Conservation (phyloP, 2,888 invertebrate genomes). For the Sminthurinus aureus region DNA sequence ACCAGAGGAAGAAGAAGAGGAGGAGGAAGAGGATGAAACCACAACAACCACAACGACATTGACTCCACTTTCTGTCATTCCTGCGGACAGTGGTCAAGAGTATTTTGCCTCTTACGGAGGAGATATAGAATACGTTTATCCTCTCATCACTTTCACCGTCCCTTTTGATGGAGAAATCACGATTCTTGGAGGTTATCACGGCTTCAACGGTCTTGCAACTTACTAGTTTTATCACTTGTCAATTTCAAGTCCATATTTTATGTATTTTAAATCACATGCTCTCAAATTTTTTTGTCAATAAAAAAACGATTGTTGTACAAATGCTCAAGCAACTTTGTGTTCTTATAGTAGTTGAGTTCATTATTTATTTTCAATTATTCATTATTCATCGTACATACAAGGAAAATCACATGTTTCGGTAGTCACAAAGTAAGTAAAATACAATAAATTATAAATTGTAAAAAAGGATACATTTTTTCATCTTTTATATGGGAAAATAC, state of each 20-base stretch:
- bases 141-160: slow-evolving; percentile 23
- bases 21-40: slow-evolving; percentile 3
- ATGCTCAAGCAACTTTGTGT: no score
- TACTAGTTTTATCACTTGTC: background rate
- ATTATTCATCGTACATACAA: no score
- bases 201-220: slow-evolving; percentile 16
- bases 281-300: no score
- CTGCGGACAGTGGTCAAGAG: background rate
- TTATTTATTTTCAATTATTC: no score
- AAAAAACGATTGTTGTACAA: no score
- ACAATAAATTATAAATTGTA: no score
- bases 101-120: slow-evolving; percentile 38
- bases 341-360: no score
- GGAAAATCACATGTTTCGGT: no score
- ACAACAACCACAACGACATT: slow-evolving; percentile 3
- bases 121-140: slow-evolving; percentile 35
- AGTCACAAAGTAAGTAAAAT: no score
- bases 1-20: background rate
- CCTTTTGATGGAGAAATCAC: slow-evolving; percentile 38
- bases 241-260: no score
- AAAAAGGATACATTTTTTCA: background rate
- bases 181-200: slow-evolving; percentile 27
- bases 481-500: slow-evolving; percentile 7
- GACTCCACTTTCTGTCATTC: background rate
- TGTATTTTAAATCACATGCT: no score